These are phyloP conservation scores for Ageneiosus marmoratus DNA, from an alignment of 2,113 vertebrate species.

Conservation along the genomic window DNA sequence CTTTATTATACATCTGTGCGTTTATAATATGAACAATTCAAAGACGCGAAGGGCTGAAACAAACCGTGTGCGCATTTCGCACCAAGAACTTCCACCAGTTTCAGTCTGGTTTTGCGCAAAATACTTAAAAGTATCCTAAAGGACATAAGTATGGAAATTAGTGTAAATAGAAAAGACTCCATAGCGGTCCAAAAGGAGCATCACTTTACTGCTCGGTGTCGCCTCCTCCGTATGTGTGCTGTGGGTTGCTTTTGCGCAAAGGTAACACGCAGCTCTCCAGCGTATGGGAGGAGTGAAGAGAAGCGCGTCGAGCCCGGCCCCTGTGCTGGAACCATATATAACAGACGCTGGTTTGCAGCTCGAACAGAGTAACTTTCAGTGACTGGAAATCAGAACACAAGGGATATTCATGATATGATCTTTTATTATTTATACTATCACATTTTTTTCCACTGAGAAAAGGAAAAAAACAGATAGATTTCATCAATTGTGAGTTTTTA, in stretches of 20 bases:
- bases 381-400: not conserved
- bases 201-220: not conserved
- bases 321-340: slow-evolving; percentile 74
- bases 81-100: not conserved
- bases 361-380: slow-evolving; percentile 40
- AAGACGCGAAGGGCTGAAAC: not conserved
- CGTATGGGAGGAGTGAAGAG: slow-evolving; percentile 77
- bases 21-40: not conserved
- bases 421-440: too few relatives aligned
- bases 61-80: slow-evolving; percentile 22
- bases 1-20: not conserved
- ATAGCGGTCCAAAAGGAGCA: not conserved
- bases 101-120: slow-evolving; percentile 11
- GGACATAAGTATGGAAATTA: not conserved
- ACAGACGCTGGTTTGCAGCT: slow-evolving; percentile 63
- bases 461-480: not conserved
- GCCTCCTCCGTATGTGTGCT: slow-evolving; percentile 2
- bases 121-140: not conserved
- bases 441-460: not conserved
- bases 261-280: slow-evolving; percentile 66
- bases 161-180: slow-evolving; percentile 19
- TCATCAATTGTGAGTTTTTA: slow-evolving; percentile 17
- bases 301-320: slow-evolving; percentile 74
- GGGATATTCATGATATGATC: not conserved
- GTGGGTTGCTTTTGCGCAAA: slow-evolving; percentile 41